Evolutionary conservation across 2,888 invertebrate species (phyloP).

Genomic region (Eremobia ochroleuca): DNA sequence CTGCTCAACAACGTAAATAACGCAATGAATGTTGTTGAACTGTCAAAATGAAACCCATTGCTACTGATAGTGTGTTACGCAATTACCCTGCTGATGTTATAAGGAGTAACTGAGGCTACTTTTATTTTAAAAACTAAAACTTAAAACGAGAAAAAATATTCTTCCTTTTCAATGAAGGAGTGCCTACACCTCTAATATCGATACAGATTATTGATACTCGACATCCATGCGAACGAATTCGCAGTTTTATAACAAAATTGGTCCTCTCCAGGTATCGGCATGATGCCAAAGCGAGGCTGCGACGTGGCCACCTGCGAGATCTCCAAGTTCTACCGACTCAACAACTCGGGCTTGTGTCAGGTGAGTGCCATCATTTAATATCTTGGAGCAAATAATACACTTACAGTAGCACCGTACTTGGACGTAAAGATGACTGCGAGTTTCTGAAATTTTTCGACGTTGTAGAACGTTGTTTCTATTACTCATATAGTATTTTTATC

Average conservation of each 20-base stretch:
- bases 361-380: constrained; percentile 75
- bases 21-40: too few relatives aligned
- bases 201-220: too few relatives aligned
- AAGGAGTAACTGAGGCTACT: too few relatives aligned
- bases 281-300: constrained; percentile 99
- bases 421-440: neutral
- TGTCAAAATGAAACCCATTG: too few relatives aligned
- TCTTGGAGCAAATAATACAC: neutral
- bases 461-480: neutral
- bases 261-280: constrained; percentile 92
- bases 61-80: too few relatives aligned
- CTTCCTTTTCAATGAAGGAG: too few relatives aligned
- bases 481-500: neutral
- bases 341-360: constrained; percentile 98
- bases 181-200: too few relatives aligned
- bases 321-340: constrained; percentile 98
- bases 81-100: too few relatives aligned
- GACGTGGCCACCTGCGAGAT: constrained; percentile 99
- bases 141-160: too few relatives aligned
- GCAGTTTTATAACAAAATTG: neutral
- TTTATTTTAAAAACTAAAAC: too few relatives aligned
- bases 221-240: too few relatives aligned
- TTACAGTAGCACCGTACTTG: neutral
- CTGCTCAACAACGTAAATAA: too few relatives aligned
- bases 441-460: neutral